Base-by-base conservation (phyloP, 1,140 invertebrate species). In the Saccostrea glomerata region DNA sequence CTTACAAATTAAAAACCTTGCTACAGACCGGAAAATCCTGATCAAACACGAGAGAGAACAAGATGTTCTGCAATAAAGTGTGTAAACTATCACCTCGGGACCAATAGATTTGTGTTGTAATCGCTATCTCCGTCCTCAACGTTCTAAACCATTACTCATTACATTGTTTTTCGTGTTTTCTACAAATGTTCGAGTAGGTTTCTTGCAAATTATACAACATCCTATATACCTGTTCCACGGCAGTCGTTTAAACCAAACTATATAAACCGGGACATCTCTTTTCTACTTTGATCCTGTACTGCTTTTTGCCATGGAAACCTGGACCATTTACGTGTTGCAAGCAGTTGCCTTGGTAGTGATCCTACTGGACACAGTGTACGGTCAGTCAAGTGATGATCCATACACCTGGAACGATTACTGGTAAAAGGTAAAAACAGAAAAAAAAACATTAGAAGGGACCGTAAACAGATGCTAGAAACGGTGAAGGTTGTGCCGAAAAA, bases 291-390 rank as follows among this genome's bases (percentile, higher is more conserved):
- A 36, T 36, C 70, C 30, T 77, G 17, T 66, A 23, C 9, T 30
- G 11, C 12, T 77, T 40, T 25, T 77, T 77, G 30, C 70, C 70
- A 77, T 77, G 70, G 70, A 77, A 77, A 77, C 70, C 15, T 77
- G 25, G 70, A 30, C 25, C 30, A 23, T 15, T 23, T 77, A 77
- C 30, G 13, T 77, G 70, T 25, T 77, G 25, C 70, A 77, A 25
- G 25, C 70, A 77, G 70, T 36, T 13, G 70, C 70, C 70, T 15
- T 77, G 12, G 23, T 77, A 0, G 70, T 36, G 23, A 77, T 77
- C 70, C 70, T 77, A 15, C 30, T 77, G 23, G 70, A 77, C 25
- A 17, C 70, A 13, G 70, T 77, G 30, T 77, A 77, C 25, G 25
- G 25, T 12, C 70, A 77, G 15, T 77, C 70, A 12, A 30, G 23